Evolutionary conservation across 2,888 invertebrate species (phyloP), one percentile per base, ranked within the genome.

Genomic region (Drosophila greeni): DNA sequence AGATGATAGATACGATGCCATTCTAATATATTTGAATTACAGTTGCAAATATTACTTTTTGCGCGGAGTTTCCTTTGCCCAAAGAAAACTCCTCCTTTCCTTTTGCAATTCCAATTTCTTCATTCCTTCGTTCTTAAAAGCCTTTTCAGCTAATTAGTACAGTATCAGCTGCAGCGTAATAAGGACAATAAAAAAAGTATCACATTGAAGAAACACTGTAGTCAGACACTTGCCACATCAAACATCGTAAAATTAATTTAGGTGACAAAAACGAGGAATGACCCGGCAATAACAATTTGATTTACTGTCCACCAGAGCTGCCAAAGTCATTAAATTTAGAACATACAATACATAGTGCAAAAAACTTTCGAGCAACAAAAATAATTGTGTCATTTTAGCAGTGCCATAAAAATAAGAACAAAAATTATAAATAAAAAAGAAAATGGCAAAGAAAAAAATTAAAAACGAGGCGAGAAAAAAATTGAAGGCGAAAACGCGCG

Each of bases 291-390:
- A 73, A 72, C 76, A 62, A 66, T 78, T 82, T 82, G 82, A 82
- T 82, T 82, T 82, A 82, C 48, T 71, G 53, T 55, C 53, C 56
- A 11, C 42, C 40, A 51, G 53, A 56, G 68, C 74, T 73, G 77
- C 70, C 73, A 76, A 66, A 74, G 82, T 74, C 82, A 82, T 82
- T 81, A 81, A 81, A 73, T 73, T 77, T 72, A 70, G 72, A 70
- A 42, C 42, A 42, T 16, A 42, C 42, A 42, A 67, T 47, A 71
- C 36, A 57, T 43, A 66, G 34, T 45, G 48, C 53, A 66, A 36
- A 69, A 69, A 67, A 70, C 57, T 48, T 72, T 47, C 45, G 54
- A 51, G 60, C 62, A 64, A 56, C 67, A 56, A 58, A 74, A 60
- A 60, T 54, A 60, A 70, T 66, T 67, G 66, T 67, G 45, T 52